Evolutionary conservation across 2,888 invertebrate genomes (phyloP), one percentile per base, ranked within the genome.

Genomic region (Apamea crenata): DNA sequence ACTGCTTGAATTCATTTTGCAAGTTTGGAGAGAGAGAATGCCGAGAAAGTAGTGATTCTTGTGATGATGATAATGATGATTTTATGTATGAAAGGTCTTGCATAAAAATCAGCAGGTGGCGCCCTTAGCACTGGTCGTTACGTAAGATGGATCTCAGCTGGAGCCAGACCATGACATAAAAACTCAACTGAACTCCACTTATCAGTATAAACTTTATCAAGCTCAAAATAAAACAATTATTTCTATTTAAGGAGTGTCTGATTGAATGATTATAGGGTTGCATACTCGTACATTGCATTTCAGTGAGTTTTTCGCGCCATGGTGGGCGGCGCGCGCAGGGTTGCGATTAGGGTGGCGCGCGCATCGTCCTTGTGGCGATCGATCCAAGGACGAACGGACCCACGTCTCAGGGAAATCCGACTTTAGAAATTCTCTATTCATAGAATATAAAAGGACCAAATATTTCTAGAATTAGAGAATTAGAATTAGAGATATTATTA

Each of bases 291-390:
- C 32, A 68, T 44, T 83, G 77, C 77, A 81, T 71, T 78, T 79
- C 36, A 68, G 72, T 67, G 66, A 25, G 50, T 72, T 77, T 87
- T 89, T 86, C 88, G 91, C 90, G 91, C 90, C 80, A 80, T 75
- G 70, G 47, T 72, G 63, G 78, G 76, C 78, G 88, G 88, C 90
- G 90, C 88, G 88, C 87, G 82, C 84, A 87, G 79, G 6, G 0
- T 36, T 10, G 29, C 36, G 32, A n/a, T 0, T 74, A 78, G 36
- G 75, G 86, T 21, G 95, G 96, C 96, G 96, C 96, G 95, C 96
- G 95, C 93, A 88, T 63, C 94, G 96, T 95, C 96, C 96, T 96
- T 95, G 93, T 88, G 47, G 61, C 81, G 83, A 96, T 96, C 95
- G 96, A 96, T 95, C 96, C 95, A 96, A 96, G 96, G 96, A 95